These are phyloP conservation scores for Agriotes lineatus DNA, from an alignment of 2,888 invertebrate species.

Conservation along the genomic window DNA sequence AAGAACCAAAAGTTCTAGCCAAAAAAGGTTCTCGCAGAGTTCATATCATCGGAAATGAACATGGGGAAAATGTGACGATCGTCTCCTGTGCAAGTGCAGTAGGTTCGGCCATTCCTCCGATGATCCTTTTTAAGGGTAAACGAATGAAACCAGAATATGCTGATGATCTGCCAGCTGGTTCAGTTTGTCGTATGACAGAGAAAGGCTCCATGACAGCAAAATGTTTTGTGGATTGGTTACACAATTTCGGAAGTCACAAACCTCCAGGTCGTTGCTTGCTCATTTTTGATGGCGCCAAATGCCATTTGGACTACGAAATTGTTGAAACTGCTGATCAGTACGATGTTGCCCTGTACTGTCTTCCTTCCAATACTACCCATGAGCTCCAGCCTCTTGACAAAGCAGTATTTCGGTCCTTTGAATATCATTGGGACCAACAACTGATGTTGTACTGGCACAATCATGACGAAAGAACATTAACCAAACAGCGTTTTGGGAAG, in stretches of 20 bases:
- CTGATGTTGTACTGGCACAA: slow-evolving; percentile 10
- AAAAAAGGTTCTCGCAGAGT: no score
- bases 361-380: no score
- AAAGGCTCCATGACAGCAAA: not conserved
- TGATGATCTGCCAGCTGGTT: slow-evolving; percentile 11
- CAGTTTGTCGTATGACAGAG: slow-evolving; percentile 14
- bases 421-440: no score
- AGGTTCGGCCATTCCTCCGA: no score
- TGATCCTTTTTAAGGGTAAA: slow-evolving; percentile 17
- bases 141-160: no score
- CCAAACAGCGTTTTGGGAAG: slow-evolving; percentile 7
- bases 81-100: no score
- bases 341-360: no score
- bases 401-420: no score
- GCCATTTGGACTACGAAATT: slow-evolving; percentile 10
- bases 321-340: no score
- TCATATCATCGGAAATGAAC: slow-evolving; percentile 49
- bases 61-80: not conserved
- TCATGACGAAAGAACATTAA: slow-evolving; percentile 15
- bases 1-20: no score
- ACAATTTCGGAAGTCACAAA: slow-evolving; percentile 8
- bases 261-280: no score
- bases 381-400: slow-evolving; percentile 2
- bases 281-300: slow-evolving; percentile 9
- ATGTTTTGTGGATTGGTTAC: slow-evolving; percentile 8